Percentiles rank a stretch among this genome's conserved stretches.
These are phyloP conservation scores for Formica selysi DNA, from an alignment of 1,140 invertebrate species.

Conservation along the genomic window DNA sequence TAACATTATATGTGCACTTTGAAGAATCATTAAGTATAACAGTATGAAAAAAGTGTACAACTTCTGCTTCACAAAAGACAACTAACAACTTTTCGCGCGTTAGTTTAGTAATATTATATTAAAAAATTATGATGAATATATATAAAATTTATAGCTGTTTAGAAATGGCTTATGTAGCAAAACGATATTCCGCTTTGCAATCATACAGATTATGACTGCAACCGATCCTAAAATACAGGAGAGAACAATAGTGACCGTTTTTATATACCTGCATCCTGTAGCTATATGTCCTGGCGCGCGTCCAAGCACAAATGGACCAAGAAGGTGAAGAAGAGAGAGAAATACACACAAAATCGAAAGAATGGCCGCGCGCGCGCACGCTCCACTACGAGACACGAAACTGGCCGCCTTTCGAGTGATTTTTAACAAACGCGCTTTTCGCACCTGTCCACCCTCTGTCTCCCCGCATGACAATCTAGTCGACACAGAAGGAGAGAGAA, in stretches of 20 bases:
- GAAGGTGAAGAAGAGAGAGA: neutral
- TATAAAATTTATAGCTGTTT: neutral
- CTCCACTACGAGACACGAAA: slow-evolving; percentile 69
- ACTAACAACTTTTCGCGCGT: neutral
- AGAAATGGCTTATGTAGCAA: neutral
- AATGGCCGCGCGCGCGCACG: slow-evolving; percentile 67
- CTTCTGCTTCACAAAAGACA: neutral
- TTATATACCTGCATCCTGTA: neutral
- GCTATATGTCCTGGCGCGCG: slow-evolving; percentile 14
- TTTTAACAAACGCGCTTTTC: slow-evolving; percentile 70
- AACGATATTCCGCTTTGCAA: neutral
- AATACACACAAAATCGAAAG: slow-evolving; percentile 28
- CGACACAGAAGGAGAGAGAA: slow-evolving; percentile 33
- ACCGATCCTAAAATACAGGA: neutral
- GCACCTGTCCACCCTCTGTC: slow-evolving; percentile 65
- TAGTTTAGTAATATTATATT: neutral
- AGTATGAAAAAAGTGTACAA: neutral
- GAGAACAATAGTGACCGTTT: neutral
- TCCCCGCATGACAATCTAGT: slow-evolving; percentile 48
- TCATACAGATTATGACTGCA: neutral
- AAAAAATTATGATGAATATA: neutral
- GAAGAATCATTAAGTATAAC: neutral
- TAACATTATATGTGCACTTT: neutral
- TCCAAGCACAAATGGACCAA: neutral
- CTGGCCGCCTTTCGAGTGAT: slow-evolving; percentile 67